Evolutionary conservation across 1,140 invertebrate species (phyloP).

Genomic region (Reticulitermes speratus): DNA sequence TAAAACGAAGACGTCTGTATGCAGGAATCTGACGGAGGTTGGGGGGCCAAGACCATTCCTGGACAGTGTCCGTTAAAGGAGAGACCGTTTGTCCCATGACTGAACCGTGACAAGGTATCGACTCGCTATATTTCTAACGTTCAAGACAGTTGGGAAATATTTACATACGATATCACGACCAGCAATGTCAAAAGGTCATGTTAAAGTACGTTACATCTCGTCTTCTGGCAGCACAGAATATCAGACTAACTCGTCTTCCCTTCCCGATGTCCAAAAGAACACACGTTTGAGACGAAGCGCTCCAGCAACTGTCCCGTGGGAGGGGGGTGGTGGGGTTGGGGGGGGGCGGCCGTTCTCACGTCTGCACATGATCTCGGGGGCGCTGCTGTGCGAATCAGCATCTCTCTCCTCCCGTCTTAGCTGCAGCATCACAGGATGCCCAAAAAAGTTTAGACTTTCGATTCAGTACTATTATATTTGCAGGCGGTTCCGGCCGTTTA

Average conservation of each 20-base stretch:
- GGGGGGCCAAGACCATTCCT: no score
- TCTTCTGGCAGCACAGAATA: neutral
- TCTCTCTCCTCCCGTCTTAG: neutral
- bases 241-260: neutral
- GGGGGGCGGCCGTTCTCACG: neutral
- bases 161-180: neutral
- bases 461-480: no score
- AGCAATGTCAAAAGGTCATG: neutral
- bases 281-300: neutral
- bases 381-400: conserved; percentile 4
- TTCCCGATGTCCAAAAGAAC: neutral
- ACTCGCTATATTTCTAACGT: no score
- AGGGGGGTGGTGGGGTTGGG: no score
- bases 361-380: neutral
- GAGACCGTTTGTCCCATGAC: no score
- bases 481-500: no score
- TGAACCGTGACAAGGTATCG: no score
- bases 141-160: neutral
- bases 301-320: neutral
- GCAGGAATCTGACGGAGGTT: no score
- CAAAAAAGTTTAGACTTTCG: neutral
- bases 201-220: neutral
- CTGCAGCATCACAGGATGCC: neutral
- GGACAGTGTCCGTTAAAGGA: no score
- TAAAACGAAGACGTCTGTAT: no score